A percentile compares a stretch with the other conserved stretches of the same genome.
phyloP scores from a whole-genome alignment of 2,113 vertebrate genomes.

The Gobiocypris rarus region DNA sequence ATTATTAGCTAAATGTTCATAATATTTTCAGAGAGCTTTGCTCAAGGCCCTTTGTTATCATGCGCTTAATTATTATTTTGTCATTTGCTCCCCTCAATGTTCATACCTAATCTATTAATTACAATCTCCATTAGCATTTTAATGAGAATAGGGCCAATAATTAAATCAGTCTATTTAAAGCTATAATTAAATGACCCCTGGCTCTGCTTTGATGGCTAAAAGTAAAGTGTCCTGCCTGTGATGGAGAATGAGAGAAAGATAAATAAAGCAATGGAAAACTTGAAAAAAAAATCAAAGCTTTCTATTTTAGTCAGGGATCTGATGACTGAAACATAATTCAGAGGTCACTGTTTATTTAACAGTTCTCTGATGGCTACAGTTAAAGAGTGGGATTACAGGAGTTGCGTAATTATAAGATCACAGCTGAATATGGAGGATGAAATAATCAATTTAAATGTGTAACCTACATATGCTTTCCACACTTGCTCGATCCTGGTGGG shows the following conservation, averaged over 20 bases:
- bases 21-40: conserved; percentile 60
- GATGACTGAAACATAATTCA: not conserved
- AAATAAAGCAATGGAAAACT: not conserved
- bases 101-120: conserved; percentile 87
- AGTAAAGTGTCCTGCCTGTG: conserved; percentile 54
- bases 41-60: conserved; percentile 75
- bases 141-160: conserved; percentile 84
- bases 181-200: conserved; percentile 82
- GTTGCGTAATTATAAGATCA: not conserved
- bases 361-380: conserved; percentile 1
- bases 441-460: not conserved
- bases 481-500: not conserved
- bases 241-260: conserved; percentile 22
- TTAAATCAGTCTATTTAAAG: conserved; percentile 82
- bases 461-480: not conserved
- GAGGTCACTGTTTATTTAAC: conserved; percentile 25
- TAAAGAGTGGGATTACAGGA: conserved; percentile 4
- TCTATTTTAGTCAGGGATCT: not conserved
- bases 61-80: conserved; percentile 81
- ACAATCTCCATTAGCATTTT: conserved; percentile 87
- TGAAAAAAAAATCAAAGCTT: conserved; percentile 5
- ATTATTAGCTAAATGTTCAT: conserved; percentile 41
- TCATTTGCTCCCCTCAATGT: conserved; percentile 81
- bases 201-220: conserved; percentile 76
- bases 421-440: not conserved